Conservation (phyloP, 2,113 vertebrate species). For the Origma solitaria region DNA sequence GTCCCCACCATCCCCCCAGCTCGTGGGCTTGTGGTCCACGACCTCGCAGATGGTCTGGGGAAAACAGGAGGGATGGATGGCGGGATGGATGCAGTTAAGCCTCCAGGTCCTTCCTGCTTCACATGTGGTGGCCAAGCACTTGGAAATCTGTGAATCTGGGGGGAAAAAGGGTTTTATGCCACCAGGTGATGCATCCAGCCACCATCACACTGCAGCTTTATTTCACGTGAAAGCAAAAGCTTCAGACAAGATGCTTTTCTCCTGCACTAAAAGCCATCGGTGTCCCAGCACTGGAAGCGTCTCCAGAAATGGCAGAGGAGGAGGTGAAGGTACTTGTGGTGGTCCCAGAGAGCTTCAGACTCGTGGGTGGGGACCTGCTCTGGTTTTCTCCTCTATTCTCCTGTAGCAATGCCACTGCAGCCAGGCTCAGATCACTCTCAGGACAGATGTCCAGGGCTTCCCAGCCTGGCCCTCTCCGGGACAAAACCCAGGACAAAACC, state of each 20-base stretch:
- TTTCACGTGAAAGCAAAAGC: neutral
- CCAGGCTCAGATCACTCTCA: neutral
- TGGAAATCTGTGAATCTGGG: fast-evolving
- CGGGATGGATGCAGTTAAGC: neutral
- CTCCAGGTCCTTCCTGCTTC: neutral
- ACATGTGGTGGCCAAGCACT: neutral
- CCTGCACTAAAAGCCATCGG: neutral
- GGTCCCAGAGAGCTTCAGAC: neutral
- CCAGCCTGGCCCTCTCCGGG: neutral
- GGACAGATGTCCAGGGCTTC: neutral
- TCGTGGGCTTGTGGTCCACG: neutral
- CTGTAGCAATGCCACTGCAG: neutral
- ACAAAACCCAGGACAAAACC: too few species aligned
- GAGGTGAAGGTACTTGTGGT: neutral
- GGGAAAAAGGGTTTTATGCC: fast-evolving
- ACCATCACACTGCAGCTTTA: neutral
- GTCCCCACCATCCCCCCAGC: neutral
- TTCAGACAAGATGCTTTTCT: neutral
- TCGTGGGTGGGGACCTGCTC: neutral
- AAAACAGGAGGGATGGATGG: neutral
- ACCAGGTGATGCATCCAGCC: fast-evolving
- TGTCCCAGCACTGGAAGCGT: neutral
- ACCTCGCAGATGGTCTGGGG: neutral
- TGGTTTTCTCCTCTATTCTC: neutral
- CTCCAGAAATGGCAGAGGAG: neutral